phyloP scores from a whole-genome alignment of 2,113 vertebrate species.

The Zapus hudsonius region DNA sequence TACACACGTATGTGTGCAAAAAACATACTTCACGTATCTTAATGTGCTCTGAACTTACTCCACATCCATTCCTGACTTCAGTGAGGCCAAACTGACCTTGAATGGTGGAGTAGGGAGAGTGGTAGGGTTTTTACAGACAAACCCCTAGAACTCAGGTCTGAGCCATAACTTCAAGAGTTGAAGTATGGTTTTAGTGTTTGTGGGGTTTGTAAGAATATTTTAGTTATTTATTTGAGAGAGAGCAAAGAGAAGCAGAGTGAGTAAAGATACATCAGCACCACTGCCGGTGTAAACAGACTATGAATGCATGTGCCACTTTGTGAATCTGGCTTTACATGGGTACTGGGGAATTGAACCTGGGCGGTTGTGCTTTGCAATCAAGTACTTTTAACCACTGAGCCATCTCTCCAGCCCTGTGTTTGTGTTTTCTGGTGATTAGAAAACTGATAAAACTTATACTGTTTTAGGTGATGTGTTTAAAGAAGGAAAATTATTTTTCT shows the following conservation, averaged over 20 bases:
- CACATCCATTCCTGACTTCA: neutral
- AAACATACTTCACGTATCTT: neutral
- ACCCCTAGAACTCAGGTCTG: neutral
- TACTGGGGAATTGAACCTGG: no score
- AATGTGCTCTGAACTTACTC: neutral
- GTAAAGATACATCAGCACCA: no score
- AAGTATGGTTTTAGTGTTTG: neutral
- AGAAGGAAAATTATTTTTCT: neutral
- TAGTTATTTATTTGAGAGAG: no score
- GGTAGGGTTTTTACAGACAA: conserved; percentile 34
- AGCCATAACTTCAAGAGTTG: neutral
- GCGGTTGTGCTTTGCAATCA: no score
- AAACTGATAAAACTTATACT: neutral
- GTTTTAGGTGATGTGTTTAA: neutral
- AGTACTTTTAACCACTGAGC: no score
- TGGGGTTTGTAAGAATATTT: no score
- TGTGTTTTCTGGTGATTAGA: conserved; percentile 15
- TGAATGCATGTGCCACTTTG: neutral
- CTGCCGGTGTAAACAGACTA: no score
- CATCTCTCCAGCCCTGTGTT: no score
- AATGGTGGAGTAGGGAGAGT: neutral
- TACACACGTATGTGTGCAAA: no score
- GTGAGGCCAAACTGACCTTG: neutral
- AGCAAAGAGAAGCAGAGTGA: no score
- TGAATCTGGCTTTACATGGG: no score